Conservation (phyloP, 2,888 invertebrate species). For the Caenorhabditis becei region DNA sequence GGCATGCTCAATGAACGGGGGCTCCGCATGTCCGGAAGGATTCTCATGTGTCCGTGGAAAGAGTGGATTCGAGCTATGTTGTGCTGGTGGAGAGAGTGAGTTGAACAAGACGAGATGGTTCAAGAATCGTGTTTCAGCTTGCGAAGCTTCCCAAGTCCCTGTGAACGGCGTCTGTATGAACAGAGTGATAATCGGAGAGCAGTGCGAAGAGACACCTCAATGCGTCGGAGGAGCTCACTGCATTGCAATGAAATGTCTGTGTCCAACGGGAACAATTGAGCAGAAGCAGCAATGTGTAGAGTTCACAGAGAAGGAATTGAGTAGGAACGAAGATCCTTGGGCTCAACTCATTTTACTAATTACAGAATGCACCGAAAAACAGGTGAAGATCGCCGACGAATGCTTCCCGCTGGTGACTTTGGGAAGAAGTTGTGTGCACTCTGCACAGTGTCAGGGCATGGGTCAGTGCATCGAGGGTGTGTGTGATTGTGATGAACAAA, state of each 20-base stretch:
- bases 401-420: slow-evolving; percentile 69
- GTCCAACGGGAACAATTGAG: slow-evolving; percentile 62
- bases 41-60: slow-evolving; percentile 72
- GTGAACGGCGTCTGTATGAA: slow-evolving; percentile 71
- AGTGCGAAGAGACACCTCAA: slow-evolving; percentile 65
- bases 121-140: slow-evolving; percentile 59
- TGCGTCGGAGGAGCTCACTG: slow-evolving; percentile 67
- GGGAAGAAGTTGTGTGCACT: slow-evolving; percentile 67
- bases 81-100: slow-evolving; percentile 72
- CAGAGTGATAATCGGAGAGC: slow-evolving; percentile 63
- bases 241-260: slow-evolving; percentile 58
- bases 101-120: neutral
- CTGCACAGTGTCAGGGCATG: slow-evolving; percentile 66
- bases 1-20: slow-evolving; percentile 72
- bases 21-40: slow-evolving; percentile 71
- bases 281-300: slow-evolving; percentile 66
- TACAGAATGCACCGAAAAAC: slow-evolving; percentile 64
- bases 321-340: neutral
- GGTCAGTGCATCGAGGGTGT: slow-evolving; percentile 68
- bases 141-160: slow-evolving; percentile 69
- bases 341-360: neutral
- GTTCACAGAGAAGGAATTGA: slow-evolving; percentile 38
- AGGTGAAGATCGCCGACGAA: slow-evolving; percentile 67
- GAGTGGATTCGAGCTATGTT: slow-evolving; percentile 71
- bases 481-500: slow-evolving; percentile 66